Conservation (phyloP, 2,888 invertebrate genomes). For the Crocallis elinguaria region DNA sequence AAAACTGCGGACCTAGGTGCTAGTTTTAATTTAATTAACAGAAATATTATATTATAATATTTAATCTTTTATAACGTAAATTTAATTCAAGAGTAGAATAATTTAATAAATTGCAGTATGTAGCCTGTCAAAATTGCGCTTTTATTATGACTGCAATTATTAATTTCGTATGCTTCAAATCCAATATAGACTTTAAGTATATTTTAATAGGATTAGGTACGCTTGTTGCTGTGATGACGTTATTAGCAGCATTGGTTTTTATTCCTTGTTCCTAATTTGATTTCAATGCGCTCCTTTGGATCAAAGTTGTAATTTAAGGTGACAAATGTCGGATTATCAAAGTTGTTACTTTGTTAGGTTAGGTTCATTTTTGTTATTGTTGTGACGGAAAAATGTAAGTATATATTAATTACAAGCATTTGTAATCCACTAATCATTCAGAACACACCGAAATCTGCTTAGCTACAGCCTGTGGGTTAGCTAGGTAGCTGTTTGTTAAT, state of each 20-base stretch:
- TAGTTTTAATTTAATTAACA: too few relatives aligned
- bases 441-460: too few relatives aligned
- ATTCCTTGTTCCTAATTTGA: constrained; percentile 61
- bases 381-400: background rate
- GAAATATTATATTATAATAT: too few relatives aligned
- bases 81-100: too few relatives aligned
- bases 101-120: too few relatives aligned
- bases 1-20: too few relatives aligned
- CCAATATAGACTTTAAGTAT: constrained; percentile 59
- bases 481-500: too few relatives aligned
- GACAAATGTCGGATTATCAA: constrained; percentile 9
- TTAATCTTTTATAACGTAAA: too few relatives aligned
- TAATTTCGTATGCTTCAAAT: constrained; percentile 78
- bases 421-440: too few relatives aligned
- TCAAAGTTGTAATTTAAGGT: constrained; percentile 39
- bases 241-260: constrained; percentile 72
- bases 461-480: too few relatives aligned
- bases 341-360: background rate
- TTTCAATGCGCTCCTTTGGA: constrained; percentile 64
- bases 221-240: constrained; percentile 74
- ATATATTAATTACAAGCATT: background rate
- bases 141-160: constrained; percentile 69
- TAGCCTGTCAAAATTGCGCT: constrained; percentile 59
- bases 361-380: background rate
- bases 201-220: constrained; percentile 70